A percentile compares a stretch with the other conserved stretches of the same genome.
phyloP scores from a whole-genome alignment of 2,113 vertebrate genomes.

The Muntiacus reevesi region DNA sequence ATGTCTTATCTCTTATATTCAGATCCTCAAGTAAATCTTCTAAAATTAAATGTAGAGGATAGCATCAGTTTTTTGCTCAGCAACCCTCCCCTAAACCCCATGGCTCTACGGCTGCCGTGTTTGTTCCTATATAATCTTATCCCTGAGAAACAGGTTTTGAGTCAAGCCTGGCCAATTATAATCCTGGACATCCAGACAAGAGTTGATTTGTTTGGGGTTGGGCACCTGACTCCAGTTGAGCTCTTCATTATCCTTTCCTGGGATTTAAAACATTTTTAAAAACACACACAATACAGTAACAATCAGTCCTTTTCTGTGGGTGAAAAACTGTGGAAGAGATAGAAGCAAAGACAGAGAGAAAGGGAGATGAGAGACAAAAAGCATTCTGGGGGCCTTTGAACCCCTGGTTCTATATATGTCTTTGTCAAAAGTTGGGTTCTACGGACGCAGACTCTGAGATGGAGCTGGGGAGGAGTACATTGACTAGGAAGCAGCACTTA shows the following conservation, averaged over 20 bases:
- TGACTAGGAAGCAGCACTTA: neutral
- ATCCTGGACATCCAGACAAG: neutral
- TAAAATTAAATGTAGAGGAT: neutral
- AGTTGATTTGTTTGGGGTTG: neutral
- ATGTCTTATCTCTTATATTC: neutral
- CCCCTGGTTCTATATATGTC: neutral
- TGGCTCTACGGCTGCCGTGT: neutral
- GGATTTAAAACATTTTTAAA: neutral
- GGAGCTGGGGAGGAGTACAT: neutral
- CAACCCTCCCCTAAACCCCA: neutral
- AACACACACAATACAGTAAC: neutral
- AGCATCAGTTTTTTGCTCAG: neutral
- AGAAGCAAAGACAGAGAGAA: neutral
- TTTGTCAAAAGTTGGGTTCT: neutral
- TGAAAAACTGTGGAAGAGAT: neutral
- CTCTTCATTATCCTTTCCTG: neutral
- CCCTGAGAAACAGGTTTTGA: neutral
- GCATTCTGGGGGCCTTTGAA: neutral
- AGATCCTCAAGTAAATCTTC: neutral
- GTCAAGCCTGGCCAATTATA: neutral
- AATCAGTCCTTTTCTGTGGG: neutral
- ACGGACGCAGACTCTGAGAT: neutral
- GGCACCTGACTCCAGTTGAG: neutral
- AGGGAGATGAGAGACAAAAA: neutral
- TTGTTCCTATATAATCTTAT: neutral